Conservation (phyloP, 2,113 vertebrate genomes). For the Saccopteryx bilineata region DNA sequence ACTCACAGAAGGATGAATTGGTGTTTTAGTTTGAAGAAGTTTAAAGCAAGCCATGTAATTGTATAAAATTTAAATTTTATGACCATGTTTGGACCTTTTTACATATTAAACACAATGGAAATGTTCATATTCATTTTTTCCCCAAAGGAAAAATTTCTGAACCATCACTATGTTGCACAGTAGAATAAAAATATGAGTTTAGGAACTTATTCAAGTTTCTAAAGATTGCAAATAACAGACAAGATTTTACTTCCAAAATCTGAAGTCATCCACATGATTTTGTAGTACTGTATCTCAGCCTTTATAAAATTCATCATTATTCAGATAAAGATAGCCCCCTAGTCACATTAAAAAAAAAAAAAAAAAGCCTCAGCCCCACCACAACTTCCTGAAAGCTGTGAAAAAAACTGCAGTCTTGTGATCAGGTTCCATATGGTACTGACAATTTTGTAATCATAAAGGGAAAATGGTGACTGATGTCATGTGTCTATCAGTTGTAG, state of each 20-base stretch:
- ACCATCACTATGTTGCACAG: constrained; percentile 82
- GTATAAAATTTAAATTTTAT: constrained; percentile 88
- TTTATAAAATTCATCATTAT: constrained; percentile 75
- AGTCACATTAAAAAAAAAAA: constrained; percentile 66
- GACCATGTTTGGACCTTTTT: constrained; percentile 82
- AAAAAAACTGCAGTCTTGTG: constrained; percentile 80
- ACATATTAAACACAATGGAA: constrained; percentile 86
- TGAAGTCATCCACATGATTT: constrained; percentile 80
- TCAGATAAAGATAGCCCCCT: constrained; percentile 82
- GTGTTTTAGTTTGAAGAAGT: constrained; percentile 68
- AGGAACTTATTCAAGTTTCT: constrained; percentile 82
- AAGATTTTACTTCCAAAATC: constrained; percentile 87
- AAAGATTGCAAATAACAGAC: constrained; percentile 83
- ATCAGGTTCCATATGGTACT: constrained; percentile 73
- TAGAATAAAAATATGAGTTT: constrained; percentile 82
- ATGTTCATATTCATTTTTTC: constrained; percentile 79
- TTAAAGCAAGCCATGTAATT: constrained; percentile 83
- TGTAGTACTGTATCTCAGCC: constrained; percentile 75
- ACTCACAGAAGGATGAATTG: background rate
- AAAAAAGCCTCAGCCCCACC: constrained; percentile 83
- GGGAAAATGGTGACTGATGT: constrained; percentile 72
- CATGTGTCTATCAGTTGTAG: constrained; percentile 95
- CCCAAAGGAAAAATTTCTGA: constrained; percentile 81
- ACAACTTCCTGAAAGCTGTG: constrained; percentile 82
- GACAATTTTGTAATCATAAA: constrained; percentile 74